These are phyloP conservation scores for Coelopa pilipes DNA, from an alignment of 2,888 invertebrate species.

Conservation along the genomic window DNA sequence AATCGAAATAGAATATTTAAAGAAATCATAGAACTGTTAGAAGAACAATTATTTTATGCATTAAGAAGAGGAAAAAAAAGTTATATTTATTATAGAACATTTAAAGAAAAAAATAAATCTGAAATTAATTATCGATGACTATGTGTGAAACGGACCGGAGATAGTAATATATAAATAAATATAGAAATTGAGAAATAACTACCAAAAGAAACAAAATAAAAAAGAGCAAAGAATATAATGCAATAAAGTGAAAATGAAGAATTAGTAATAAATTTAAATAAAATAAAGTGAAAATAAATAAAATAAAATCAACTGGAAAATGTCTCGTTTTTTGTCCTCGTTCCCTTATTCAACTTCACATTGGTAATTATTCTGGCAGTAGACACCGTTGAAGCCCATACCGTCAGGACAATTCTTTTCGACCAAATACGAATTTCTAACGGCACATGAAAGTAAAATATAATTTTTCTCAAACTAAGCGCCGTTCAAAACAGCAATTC, in stretches of 20 bases:
- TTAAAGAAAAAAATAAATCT: slow-evolving; percentile 26
- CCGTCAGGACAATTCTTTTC: neutral
- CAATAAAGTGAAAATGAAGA: no score
- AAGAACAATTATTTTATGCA: slow-evolving; percentile 3
- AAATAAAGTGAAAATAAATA: slow-evolving; percentile 19
- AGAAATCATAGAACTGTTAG: slow-evolving; percentile 19
- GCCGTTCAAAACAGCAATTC: no score
- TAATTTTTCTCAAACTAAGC: no score
- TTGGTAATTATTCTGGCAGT: neutral
- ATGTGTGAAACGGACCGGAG: no score
- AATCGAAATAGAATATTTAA: neutral
- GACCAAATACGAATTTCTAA: neutral
- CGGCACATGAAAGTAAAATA: neutral
- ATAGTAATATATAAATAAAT: no score
- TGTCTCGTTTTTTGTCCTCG: neutral
- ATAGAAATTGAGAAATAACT: no score
- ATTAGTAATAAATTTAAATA: slow-evolving; percentile 2
- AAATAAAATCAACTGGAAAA: slow-evolving; percentile 22
- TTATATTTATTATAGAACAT: neutral
- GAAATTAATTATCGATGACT: no score
- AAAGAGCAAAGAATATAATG: no score
- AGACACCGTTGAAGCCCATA: neutral
- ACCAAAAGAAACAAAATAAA: no score
- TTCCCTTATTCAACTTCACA: neutral
- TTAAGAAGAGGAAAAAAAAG: no score